A percentile compares a stretch with the other conserved stretches of the same genome.
Conservation (phyloP, 2,888 invertebrate genomes). For the Noctua pronuba region DNA sequence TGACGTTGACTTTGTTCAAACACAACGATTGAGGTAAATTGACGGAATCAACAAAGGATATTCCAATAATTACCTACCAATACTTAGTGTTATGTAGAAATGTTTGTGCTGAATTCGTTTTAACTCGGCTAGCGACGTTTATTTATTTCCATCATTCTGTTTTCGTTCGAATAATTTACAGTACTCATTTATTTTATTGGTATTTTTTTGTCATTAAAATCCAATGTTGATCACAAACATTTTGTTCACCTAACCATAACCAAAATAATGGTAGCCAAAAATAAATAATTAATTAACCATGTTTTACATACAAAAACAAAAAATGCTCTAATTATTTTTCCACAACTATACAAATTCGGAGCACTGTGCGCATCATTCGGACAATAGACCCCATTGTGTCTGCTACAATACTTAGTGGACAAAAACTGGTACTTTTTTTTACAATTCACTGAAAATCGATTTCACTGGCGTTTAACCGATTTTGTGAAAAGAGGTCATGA, state of each 20-base stretch:
- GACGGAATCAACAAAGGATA: conserved; percentile 21
- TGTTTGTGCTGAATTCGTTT: conserved; percentile 9
- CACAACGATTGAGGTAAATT: conserved; percentile 12
- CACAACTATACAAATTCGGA: conserved; percentile 18
- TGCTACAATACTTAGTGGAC: conserved; percentile 25
- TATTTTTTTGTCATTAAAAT: background rate
- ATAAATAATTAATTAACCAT: conserved; percentile 4
- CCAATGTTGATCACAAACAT: background rate
- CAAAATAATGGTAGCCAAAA: conserved; percentile 22
- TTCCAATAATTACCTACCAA: background rate
- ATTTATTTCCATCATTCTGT: background rate
- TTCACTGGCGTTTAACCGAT: conserved; percentile 44
- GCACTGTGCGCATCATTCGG: conserved; percentile 35
- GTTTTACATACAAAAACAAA: conserved; percentile 14
- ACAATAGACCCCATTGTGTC: conserved; percentile 48
- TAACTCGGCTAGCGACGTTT: background rate
- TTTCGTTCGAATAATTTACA: background rate
- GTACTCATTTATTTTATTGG: background rate
- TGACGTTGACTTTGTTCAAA: background rate
- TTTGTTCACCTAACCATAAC: conserved; percentile 1
- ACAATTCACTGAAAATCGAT: conserved; percentile 50
- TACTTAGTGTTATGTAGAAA: background rate
- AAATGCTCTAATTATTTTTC: conserved; percentile 48
- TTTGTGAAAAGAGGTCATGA: conserved; percentile 60
- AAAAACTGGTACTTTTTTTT: conserved; percentile 31